Evolutionary conservation across 2,888 invertebrate species (phyloP), one percentile per base, ranked within the genome.

Genomic region (Temnothorax ravouxi): DNA sequence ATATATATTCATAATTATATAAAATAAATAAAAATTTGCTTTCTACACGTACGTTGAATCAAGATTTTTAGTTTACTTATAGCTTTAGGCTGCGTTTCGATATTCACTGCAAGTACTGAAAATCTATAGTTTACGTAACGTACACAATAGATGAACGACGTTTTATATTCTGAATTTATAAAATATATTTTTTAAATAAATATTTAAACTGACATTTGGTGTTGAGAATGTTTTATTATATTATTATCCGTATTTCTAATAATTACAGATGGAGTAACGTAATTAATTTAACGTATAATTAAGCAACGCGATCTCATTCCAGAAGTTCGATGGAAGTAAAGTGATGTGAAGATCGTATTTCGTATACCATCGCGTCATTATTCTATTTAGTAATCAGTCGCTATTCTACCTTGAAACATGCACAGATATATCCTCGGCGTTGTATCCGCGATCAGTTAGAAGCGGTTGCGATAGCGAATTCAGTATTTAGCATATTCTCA

Each of bases 401-500:
- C 84, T 79, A 87, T 85, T 81, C 83, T 75, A 64, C 44, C 72
- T 54, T 59, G 59, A 77, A 84, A 66, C 29, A 67, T 56, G 44
- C 18, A 74, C 29, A 29, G 66, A 71, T 82, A 84, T 86, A 47
- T 50, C 29, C 52, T 21, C 69, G 15, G n/a, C 71, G 84, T 76
- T 80, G 76, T 84, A 79, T 82, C 83, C 64, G 61, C 83, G 84
- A 90, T 90, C 88, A 82, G 71, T 77, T 74, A 69, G 67, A 74
- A 84, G 80, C 81, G 83, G 67, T 66, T 66, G 80, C 83, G 81
- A 87, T 87, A 84, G 88, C 88, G 86, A 90, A 90, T 90, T 90
- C 84, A 84, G 77, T 84, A 84, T 88, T 90, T 90, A 90, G 87
- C 87, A 82, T 84, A 84, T 88, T 86, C 85, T 84, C 83, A 34